Evolutionary conservation across 2,888 invertebrate genomes (phyloP).

Genomic region (Timandra comae): DNA sequence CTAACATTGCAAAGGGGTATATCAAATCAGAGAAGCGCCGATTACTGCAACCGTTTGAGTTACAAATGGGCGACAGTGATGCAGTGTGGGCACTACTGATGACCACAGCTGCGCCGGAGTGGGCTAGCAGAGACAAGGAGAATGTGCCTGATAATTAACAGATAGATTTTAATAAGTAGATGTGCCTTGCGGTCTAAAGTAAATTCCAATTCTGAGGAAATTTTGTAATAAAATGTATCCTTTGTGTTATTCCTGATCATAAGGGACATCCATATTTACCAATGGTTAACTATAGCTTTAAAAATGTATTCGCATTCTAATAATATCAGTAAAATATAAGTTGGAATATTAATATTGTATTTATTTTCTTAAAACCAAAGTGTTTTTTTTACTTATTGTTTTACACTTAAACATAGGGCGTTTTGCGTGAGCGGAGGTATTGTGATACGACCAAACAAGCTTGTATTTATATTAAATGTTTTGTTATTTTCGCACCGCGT

Average conservation of each 20-base stretch:
- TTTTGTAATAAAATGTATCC: too few species aligned
- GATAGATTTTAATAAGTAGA: background rate
- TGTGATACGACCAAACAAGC: background rate
- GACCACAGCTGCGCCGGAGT: constrained; percentile 27
- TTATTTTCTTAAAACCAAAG: background rate
- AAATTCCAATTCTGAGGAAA: too few species aligned
- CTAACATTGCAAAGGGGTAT: constrained; percentile 59
- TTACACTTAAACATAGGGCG: background rate
- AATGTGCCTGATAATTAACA: constrained; percentile 16
- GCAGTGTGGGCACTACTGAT: constrained; percentile 42
- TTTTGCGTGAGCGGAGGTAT: background rate
- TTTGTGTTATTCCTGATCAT: background rate
- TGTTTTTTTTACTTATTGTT: too few species aligned
- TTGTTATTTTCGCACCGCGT: background rate
- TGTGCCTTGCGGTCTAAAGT: background rate
- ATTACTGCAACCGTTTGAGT: constrained; percentile 42
- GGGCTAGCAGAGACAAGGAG: constrained; percentile 27
- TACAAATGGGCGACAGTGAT: constrained; percentile 27
- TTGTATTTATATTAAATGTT: background rate
- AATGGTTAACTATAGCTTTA: background rate
- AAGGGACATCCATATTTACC: background rate
- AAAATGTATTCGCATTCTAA: background rate
- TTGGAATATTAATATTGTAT: background rate
- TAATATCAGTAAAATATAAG: background rate
- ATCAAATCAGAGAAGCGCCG: constrained; percentile 53